Evolutionary conservation across 2,113 vertebrate genomes (phyloP).

Genomic region (Oncorhynchus mykiss): DNA sequence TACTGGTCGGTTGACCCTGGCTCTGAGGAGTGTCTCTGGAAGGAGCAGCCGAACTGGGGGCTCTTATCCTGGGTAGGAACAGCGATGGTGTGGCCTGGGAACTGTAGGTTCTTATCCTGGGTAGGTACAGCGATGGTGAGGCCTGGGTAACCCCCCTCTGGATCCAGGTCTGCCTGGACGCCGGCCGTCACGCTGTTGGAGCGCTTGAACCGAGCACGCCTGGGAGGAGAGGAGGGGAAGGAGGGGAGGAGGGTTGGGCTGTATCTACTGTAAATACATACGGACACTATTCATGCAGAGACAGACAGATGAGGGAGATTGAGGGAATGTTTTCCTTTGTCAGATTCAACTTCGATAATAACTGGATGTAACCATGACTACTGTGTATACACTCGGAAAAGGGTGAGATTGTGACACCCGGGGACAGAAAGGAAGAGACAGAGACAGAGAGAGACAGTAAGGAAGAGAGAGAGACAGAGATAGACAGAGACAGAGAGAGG

Average conservation of each 20-base stretch:
- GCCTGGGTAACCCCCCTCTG: constrained; percentile 88
- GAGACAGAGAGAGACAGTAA: too few relatives aligned
- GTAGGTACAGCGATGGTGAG: constrained; percentile 81
- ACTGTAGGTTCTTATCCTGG: constrained; percentile 96
- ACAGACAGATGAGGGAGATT: too few relatives aligned
- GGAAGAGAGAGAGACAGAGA: too few relatives aligned
- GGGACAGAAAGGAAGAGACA: too few relatives aligned
- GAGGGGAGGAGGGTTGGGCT: background rate
- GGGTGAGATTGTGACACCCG: too few relatives aligned
- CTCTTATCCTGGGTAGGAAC: constrained; percentile 95
- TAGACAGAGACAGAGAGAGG: too few relatives aligned
- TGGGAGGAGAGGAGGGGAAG: constrained; percentile 64
- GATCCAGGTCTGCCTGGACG: constrained; percentile 95
- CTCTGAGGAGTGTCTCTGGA: constrained; percentile 95
- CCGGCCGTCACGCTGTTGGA: constrained; percentile 98
- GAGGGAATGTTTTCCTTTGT: too few relatives aligned
- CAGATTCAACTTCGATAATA: too few relatives aligned
- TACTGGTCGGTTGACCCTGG: constrained; percentile 86
- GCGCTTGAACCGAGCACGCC: constrained; percentile 93
- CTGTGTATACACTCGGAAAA: too few relatives aligned
- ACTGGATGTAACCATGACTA: too few relatives aligned
- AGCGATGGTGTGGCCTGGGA: constrained; percentile 76
- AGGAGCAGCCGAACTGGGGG: constrained; percentile 93
- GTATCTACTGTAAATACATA: constrained; percentile 2
- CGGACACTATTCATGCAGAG: background rate